Base-by-base conservation (phyloP, 2,888 invertebrate genomes). In the Perdita meconis region DNA sequence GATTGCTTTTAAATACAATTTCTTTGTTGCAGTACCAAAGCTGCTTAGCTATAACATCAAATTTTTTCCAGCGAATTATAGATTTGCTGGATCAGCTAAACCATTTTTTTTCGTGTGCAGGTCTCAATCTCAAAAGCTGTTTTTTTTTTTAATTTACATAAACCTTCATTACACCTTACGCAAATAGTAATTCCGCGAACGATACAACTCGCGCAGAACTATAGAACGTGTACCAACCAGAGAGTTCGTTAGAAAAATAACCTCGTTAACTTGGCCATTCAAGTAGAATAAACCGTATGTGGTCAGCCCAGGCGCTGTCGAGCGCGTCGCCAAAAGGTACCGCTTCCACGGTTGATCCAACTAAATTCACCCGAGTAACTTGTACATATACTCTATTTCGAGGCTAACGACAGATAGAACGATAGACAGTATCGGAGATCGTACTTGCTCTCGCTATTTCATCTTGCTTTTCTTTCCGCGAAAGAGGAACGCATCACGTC, bases 401-500 rank as follows among this genome's bases (percentile, higher is more conserved):
- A 44, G 24, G 16, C 8, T 12, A 47, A 53, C 44, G 30, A n/a
- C 38, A 1, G 24, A 26, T 56, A 24, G 30, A 34, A 50, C 26
- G 42, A 44, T 57, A 50, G 53, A 61, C 42, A 36, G 66, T 66
- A 74, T 65, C 42, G 22, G 22, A 47, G 60, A 61, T 73, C 69
- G 57, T 19, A 36, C 47, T 24, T 24, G 24, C 51, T 63, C 63
- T 6, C 19, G 30, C 13, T 30, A 4, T 57, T n/a, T 44, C 61
- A 30, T 59, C 60, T 42, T 24, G 51, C 19, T 57, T 59, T 50
- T 65, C 22, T 10, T 34, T n/a, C n/a, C 26, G 57, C 34, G 56
- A 19, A 74, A 71, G 30, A 44, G 56, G 34, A 44, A 55, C 70
- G 66, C 60, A 30, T n/a, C 75, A 69, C 70, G 72, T 78, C 74